Evolutionary conservation across 2,888 invertebrate species (phyloP), one percentile per base, ranked within the genome.

Genomic region (Monoplex corrugatus): DNA sequence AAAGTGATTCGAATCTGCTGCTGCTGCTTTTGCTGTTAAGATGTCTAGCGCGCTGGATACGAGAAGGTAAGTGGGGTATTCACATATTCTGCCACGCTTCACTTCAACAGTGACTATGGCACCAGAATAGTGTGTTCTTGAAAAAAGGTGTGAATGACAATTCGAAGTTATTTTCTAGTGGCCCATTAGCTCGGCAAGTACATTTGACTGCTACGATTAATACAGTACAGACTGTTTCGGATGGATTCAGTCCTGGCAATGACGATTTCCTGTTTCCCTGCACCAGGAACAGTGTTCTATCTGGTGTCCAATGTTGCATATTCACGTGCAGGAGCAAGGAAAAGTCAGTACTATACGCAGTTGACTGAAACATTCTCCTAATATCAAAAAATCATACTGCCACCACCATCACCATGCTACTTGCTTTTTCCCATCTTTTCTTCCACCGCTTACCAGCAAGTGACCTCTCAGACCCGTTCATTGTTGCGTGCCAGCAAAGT

Each of bases 1-100:
- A 35, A 84, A 57, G 84, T 84, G 84, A 84, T 57, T 84, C 38
- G 84, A 84, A 57, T 57, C 50, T 19, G 84, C 32, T 84, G 83
- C 23, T 23, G 32, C n/a, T 84, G 50, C 35, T 80, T 80, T 23
- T 32, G 10, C 35, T 16, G 32, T 35, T 72, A 23, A 50, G 32
- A 45, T 44, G 45, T 2, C 45, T 44, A 32, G n/a, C 19, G 32
- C 16, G n/a, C n/a, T n/a, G n/a, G n/a, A n/a, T n/a, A 5, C 45
- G 83, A 19, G n/a, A n/a, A n/a, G n/a, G n/a, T n/a, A n/a, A n/a
- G n/a, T n/a, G n/a, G 83, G 83, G 3, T 45, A 44, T 28, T 43
- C 32, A 5, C 19, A 40, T n/a, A 50, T n/a, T 19, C 10, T 10
- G 78, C 78, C 78, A 80, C 32, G 78, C 43, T 80, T 80, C 40